Conservation (phyloP, 2,797 vertebrate species). For the Coregonus ussuriensis region DNA sequence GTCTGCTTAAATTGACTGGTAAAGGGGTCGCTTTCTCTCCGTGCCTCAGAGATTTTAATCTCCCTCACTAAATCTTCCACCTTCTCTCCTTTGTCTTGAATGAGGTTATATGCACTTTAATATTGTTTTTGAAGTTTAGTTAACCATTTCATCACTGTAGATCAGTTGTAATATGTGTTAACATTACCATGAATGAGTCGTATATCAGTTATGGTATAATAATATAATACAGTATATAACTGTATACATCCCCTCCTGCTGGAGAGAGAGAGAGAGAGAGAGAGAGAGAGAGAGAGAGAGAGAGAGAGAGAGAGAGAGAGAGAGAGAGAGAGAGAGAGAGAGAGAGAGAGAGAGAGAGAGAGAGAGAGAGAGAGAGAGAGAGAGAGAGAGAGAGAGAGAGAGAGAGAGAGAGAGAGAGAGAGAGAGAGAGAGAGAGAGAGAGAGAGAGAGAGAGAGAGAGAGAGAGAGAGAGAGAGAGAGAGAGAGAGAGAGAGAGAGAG, state of each 20-base stretch:
- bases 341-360: neutral
- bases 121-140: neutral
- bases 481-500: too few relatives aligned
- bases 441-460: neutral
- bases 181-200: neutral
- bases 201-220: neutral
- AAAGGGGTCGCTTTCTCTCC: slow-evolving; percentile 49
- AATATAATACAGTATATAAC: too few relatives aligned
- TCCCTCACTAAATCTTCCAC: slow-evolving; percentile 58
- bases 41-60: slow-evolving; percentile 66
- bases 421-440: neutral
- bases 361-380: neutral
- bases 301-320: slow-evolving; percentile 5
- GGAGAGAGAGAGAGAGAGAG: slow-evolving; percentile 3
- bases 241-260: too few relatives aligned
- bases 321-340: neutral
- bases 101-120: neutral
- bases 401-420: too few relatives aligned
- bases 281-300: neutral
- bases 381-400: neutral
- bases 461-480: too few relatives aligned
- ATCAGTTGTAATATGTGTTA: neutral
- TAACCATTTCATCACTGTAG: neutral
- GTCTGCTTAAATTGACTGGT: slow-evolving; percentile 55
- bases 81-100: slow-evolving; percentile 24